Conservation (phyloP, 1,140 invertebrate species). For the Microplitis mediator region DNA sequence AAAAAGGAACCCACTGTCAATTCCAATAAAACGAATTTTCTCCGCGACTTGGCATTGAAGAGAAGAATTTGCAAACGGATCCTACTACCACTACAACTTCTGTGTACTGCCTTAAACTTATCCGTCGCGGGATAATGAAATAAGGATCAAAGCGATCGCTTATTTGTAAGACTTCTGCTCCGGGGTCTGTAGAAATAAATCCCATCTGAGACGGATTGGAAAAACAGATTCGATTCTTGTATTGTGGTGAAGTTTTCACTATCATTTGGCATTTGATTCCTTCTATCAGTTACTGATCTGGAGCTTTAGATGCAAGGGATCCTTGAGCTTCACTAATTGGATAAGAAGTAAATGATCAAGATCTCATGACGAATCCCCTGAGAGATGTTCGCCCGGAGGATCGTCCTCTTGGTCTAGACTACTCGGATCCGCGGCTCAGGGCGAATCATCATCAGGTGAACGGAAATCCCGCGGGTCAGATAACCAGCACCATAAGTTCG, state of each 20-base stretch:
- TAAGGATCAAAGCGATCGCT: constrained; percentile 58
- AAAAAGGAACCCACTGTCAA: neutral
- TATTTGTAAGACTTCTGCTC: constrained; percentile 7
- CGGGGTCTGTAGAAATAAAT: constrained; percentile 4
- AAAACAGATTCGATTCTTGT: constrained; percentile 14
- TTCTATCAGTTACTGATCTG: no score
- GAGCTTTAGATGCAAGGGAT: no score
- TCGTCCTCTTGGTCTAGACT: constrained; percentile 55
- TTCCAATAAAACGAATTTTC: constrained; percentile 59
- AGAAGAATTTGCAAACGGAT: constrained; percentile 58
- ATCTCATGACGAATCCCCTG: constrained; percentile 59
- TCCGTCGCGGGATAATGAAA: constrained; percentile 53
- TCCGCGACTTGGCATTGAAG: constrained; percentile 53
- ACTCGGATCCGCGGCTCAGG: constrained; percentile 45
- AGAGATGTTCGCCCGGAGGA: constrained; percentile 57
- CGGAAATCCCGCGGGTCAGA: constrained; percentile 41
- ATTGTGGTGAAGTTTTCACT: neutral
- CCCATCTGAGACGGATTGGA: constrained; percentile 7
- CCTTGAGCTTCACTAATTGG: no score
- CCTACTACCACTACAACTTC: constrained; percentile 23
- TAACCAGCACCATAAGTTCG: constrained; percentile 39
- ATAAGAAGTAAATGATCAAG: constrained; percentile 34
- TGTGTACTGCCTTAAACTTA: constrained; percentile 20
- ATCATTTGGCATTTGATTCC: no score
- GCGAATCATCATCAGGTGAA: constrained; percentile 32